Base-by-base conservation (phyloP, 2,888 invertebrate genomes). In the Hylaea fasciaria region DNA sequence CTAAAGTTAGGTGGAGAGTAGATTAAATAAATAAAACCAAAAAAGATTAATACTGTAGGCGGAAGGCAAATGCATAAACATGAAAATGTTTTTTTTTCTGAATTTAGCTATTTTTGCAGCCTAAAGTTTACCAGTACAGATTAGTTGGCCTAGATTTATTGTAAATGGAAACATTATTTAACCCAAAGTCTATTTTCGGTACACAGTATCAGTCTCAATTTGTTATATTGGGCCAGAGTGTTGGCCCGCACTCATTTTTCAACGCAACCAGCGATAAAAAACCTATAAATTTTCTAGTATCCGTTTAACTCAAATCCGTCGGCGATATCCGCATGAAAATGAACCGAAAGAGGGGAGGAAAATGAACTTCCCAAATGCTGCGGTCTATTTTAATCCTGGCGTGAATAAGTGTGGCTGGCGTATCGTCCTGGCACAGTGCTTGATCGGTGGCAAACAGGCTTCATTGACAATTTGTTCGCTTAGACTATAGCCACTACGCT, bases 251-350 rank as follows among this genome's bases (percentile, higher is more conserved):
- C 51, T 52, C 55, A 56, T 61, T 61, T 61, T 56, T 62, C 56
- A 62, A 45, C 56, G 48, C 56, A 62, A 57, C 52, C 56, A 44
- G 10, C 52, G 61, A 52, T 62, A 57, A 57, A 62, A 61, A 62
- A 48, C 52, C 61, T 48, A 62, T 62, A 62, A 62, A 62, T 62
- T 62, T 62, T 56, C 56, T 62, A 62, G 61, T 62, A 62, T 62
- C 61, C 61, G 61, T 62, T 62, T 62, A 52, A 52, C 56, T 62
- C 61, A 57, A 62, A 62, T 62, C 61, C 61, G 52, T 51, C 43
- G 48, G 52, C 56, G 52, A 57, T 57, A 62, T 56, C 48, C 61
- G 52, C 50, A 43, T 60, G 56, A 47, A 56, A 50, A 59, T 49
- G 14, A 39, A 53, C 47, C 12, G 28, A 41, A 46, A 51, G 43